Base-by-base conservation (phyloP, 2,797 vertebrate species). In the Tympanoctomys barrerae region DNA sequence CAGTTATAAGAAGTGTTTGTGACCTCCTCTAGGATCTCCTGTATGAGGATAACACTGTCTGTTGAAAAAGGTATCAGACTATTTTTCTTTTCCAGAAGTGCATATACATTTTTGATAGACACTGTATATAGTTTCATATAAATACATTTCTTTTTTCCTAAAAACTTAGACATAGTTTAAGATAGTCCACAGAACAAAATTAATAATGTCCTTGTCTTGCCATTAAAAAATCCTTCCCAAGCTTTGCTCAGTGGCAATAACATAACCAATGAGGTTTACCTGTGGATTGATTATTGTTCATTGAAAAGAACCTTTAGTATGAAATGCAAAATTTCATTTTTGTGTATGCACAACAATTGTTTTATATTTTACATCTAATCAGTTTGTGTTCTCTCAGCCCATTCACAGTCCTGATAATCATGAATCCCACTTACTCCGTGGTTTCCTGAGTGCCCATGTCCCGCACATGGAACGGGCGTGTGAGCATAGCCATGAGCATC, bases 141-240 rank as follows among this genome's bases (percentile, higher is more conserved):
- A 36, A 70, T 70, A 21, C 21, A 36, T 31, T 42, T 73, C 21
- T 42, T 94, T 91, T 90, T 24, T 87, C 46, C 11, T 85, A 78
- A 81, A 94, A 95, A 73, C 62, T 52, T 80, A 90, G 28, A 36
- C 33, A 61, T 89, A 80, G 16, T 62, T 91, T 68, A 88, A 75
- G 68, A 79, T 10, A 88, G 5, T 71, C 10, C 64, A 28, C 3
- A 93, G 7, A 91, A 21, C 22, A 77, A 7, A 95, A 59, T 84
- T 87, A 91, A 85, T 5, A 73, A 5, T 13, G 14, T 92, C 85
- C 28, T 68, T 80, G 26, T 82, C 2, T 11, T 59, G 26, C 21
- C 18, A 11, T 33, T 61, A 42, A 59, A 61, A 62, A 57, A 5
- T 18, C 16, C 66, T n/a, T 68, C n/a, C 66, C 16, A n/a, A 68